Percentiles rank a stretch among this genome's conserved stretches.
Conservation (phyloP, 1,140 invertebrate genomes). For the Brachionus calyciflorus region DNA sequence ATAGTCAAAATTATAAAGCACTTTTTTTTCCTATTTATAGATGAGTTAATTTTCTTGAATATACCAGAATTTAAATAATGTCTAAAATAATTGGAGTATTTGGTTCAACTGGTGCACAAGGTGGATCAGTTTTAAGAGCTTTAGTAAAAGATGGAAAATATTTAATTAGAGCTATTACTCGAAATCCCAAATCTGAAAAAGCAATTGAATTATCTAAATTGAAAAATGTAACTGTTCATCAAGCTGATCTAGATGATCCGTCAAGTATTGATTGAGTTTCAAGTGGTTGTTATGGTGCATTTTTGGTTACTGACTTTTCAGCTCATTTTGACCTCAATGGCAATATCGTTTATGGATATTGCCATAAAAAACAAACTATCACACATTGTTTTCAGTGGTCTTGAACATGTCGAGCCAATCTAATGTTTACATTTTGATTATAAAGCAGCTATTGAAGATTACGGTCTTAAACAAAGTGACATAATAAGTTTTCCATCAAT, state of each 20-base stretch:
- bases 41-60: too few relatives aligned
- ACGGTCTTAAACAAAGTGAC: not conserved
- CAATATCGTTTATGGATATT: not conserved
- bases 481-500: slow-evolving; percentile 3
- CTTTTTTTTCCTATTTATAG: too few relatives aligned
- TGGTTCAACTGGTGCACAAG: slow-evolving; percentile 25
- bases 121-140: slow-evolving; percentile 11
- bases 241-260: not conserved
- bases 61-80: slow-evolving; percentile 1
- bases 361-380: not conserved
- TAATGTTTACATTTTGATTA: slow-evolving; percentile 32
- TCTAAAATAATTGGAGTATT: not conserved
- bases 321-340: not conserved
- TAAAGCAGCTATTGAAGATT: slow-evolving; percentile 2
- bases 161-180: not conserved
- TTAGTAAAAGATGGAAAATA: not conserved
- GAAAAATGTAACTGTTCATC: not conserved
- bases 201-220: not conserved
- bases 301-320: not conserved
- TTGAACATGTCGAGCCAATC: not conserved
- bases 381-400: slow-evolving; percentile 18
- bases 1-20: too few relatives aligned
- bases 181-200: not conserved
- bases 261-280: not conserved
- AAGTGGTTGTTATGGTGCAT: not conserved